Conservation (phyloP, 2,113 vertebrate genomes). For the Indri indri region DNA sequence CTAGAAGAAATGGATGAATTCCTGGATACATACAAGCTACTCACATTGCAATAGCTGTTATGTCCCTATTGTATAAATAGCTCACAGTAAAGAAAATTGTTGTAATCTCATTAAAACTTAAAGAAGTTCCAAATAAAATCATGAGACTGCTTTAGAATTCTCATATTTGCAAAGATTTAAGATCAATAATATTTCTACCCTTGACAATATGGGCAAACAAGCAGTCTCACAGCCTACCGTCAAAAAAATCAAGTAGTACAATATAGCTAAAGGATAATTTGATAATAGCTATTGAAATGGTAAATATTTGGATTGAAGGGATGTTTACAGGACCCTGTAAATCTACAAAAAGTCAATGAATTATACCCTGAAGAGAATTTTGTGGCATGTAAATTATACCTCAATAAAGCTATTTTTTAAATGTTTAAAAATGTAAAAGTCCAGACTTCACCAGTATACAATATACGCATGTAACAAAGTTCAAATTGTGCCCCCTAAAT, state of each 20-base stretch:
- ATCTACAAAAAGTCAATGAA: neutral
- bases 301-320: neutral
- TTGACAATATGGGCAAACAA: neutral
- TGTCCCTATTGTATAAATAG: too few relatives aligned
- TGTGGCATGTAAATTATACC: neutral
- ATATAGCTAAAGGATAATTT: neutral
- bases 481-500: too few relatives aligned
- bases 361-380: neutral
- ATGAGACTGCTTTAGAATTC: neutral
- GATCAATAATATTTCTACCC: neutral
- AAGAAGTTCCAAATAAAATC: neutral
- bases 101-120: neutral
- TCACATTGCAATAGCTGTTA: too few relatives aligned
- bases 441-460: too few relatives aligned
- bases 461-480: too few relatives aligned
- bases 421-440: neutral
- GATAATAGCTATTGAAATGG: neutral
- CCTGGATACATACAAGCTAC: too few relatives aligned
- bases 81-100: neutral
- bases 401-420: neutral
- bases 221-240: neutral
- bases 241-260: neutral
- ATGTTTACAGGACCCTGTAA: neutral
- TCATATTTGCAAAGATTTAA: neutral
- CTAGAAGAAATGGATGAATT: too few relatives aligned